phyloP scores from a whole-genome alignment of 2,113 vertebrate genomes.

The Carassius carassius region DNA sequence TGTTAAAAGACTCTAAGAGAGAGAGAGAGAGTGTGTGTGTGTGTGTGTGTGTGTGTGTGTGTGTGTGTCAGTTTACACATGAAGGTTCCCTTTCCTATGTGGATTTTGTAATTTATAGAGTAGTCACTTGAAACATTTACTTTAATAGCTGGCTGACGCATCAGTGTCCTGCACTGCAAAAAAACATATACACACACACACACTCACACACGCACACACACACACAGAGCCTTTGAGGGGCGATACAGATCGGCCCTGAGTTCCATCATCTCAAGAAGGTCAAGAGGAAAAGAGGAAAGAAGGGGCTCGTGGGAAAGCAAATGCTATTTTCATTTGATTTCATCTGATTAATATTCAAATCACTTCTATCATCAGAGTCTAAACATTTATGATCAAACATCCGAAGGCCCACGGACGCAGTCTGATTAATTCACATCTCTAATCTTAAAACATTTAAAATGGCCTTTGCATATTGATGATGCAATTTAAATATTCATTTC shows the following conservation, averaged over 20 bases:
- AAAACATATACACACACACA: too few species aligned
- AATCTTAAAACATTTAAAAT: slow-evolving; percentile 70
- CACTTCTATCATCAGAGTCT: slow-evolving; percentile 58
- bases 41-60: slow-evolving; percentile 38
- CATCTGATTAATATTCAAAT: slow-evolving; percentile 59
- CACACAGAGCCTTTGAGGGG: neutral
- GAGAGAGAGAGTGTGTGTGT: slow-evolving; percentile 26
- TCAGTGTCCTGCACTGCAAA: slow-evolving; percentile 29
- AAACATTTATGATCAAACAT: slow-evolving; percentile 62
- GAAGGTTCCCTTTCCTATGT: slow-evolving; percentile 44
- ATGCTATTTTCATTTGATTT: slow-evolving; percentile 50
- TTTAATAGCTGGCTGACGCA: slow-evolving; percentile 60
- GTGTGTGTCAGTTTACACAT: slow-evolving; percentile 45
- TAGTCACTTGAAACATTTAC: slow-evolving; percentile 71
- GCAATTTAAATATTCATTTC: slow-evolving; percentile 66
- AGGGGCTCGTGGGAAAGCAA: slow-evolving; percentile 56
- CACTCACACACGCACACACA: too few species aligned
- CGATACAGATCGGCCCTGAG: slow-evolving; percentile 6
- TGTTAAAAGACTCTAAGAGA: too few species aligned
- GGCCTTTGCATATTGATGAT: slow-evolving; percentile 62
- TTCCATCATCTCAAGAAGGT: slow-evolving; percentile 46
- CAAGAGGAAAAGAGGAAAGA: slow-evolving; percentile 39
- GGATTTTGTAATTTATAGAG: slow-evolving; percentile 67
- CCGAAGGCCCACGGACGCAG: slow-evolving; percentile 49
- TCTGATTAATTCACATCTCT: slow-evolving; percentile 68